A percentile compares a stretch with the other conserved stretches of the same genome.
Conservation (phyloP, 2,888 invertebrate genomes). For the Drosophila aldrichi region DNA sequence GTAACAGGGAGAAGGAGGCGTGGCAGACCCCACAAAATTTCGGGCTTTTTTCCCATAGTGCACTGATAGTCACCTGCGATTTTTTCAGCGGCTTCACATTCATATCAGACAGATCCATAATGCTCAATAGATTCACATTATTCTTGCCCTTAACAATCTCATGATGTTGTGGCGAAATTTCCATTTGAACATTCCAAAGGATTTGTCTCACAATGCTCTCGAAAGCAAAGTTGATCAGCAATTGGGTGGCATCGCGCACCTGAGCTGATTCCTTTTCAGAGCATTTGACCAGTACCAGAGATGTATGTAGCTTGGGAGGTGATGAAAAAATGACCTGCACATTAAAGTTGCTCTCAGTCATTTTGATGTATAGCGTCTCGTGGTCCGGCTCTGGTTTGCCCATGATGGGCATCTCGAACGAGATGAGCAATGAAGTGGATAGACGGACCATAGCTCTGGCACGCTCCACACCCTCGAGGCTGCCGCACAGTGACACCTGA, state of each 20-base stretch:
- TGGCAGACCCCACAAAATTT: too few relatives aligned
- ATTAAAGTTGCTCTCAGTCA: conserved; percentile 94
- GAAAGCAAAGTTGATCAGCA: conserved; percentile 92
- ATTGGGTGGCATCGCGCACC: conserved; percentile 94
- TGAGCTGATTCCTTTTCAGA: conserved; percentile 95
- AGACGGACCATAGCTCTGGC: conserved; percentile 95
- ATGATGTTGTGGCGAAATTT: conserved; percentile 98
- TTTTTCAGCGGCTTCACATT: conserved; percentile 94
- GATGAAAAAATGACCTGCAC: conserved; percentile 96
- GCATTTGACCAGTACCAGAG: conserved; percentile 94
- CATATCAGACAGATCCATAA: conserved; percentile 94
- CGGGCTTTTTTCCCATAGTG: too few relatives aligned
- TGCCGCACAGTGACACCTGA: conserved; percentile 98
- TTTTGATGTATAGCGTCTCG: conserved; percentile 92
- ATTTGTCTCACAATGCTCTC: conserved; percentile 92
- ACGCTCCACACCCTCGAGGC: conserved; percentile 94
- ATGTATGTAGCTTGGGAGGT: conserved; percentile 93
- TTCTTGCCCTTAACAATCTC: conserved; percentile 93
- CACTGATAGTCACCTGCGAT: conserved; percentile 96
- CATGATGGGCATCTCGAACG: conserved; percentile 95
- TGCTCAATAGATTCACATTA: conserved; percentile 92
- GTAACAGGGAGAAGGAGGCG: too few relatives aligned
- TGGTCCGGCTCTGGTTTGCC: conserved; percentile 90
- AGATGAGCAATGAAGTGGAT: conserved; percentile 95
- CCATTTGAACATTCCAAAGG: conserved; percentile 95